Conservation (phyloP, 2,113 vertebrate species). For the Carassius gibelio region DNA sequence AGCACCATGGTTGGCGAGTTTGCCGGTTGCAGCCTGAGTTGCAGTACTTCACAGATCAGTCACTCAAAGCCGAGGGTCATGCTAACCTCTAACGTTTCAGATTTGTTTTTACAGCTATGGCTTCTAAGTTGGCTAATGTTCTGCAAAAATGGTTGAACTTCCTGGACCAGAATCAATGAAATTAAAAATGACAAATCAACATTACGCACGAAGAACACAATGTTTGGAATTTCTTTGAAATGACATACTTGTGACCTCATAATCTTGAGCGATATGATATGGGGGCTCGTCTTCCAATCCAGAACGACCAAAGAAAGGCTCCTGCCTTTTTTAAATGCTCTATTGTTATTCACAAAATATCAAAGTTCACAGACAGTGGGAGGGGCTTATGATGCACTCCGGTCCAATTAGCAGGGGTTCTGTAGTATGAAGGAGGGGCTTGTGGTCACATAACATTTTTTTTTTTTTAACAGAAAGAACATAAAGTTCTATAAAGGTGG, state of each 20-base stretch:
- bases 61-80: neutral
- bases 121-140: conserved; percentile 20
- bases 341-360: conserved; percentile 30
- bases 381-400: neutral
- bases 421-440: neutral
- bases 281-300: neutral
- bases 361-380: conserved; percentile 12
- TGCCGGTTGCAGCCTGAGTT: conserved; percentile 30
- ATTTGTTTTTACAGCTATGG: conserved; percentile 30
- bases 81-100: neutral
- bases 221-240: neutral
- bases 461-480: neutral
- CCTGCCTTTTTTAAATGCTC: conserved; percentile 4
- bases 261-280: conserved; percentile 1
- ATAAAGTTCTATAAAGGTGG: conserved; percentile 33
- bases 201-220: neutral
- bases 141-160: neutral
- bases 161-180: neutral
- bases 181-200: neutral
- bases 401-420: neutral
- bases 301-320: neutral
- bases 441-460: neutral
- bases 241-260: neutral
- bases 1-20: conserved; percentile 55
- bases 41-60: conserved; percentile 26